phyloP scores from a whole-genome alignment of 2,888 invertebrate species.

The Caenorhabditis uteleia region DNA sequence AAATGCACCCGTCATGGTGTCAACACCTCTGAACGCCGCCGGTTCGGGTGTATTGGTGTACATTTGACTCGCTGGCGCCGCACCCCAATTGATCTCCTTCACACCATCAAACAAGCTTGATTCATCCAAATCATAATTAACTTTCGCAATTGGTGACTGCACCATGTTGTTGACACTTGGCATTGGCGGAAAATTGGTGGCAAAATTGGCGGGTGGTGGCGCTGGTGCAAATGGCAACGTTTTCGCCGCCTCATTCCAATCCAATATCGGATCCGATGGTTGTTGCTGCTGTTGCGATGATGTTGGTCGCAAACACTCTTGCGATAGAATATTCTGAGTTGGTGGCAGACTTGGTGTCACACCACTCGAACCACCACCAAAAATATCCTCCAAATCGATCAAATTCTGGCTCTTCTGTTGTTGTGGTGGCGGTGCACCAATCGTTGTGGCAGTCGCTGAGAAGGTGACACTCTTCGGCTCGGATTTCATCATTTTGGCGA shows the following conservation, averaged over 20 bases:
- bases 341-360: neutral
- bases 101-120: slow-evolving; percentile 24
- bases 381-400: slow-evolving; percentile 44
- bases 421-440: slow-evolving; percentile 9
- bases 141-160: neutral
- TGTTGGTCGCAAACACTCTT: no score
- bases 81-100: slow-evolving; percentile 29
- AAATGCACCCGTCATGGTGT: slow-evolving; percentile 11
- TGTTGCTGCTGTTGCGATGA: neutral
- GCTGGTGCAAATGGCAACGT: slow-evolving; percentile 14
- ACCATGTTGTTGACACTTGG: neutral
- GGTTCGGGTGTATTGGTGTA: slow-evolving; percentile 7
- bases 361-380: slow-evolving; percentile 13
- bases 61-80: neutral
- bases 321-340: neutral
- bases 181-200: neutral
- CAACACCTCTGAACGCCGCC: slow-evolving; percentile 18
- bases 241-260: slow-evolving; percentile 13
- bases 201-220: neutral
- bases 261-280: neutral
- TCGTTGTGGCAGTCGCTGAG: neutral
- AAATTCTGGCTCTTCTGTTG: slow-evolving; percentile 40
- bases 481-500: slow-evolving; percentile 3
- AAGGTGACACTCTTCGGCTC: neutral
- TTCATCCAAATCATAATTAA: slow-evolving; percentile 25